Base-by-base conservation (phyloP, 35 echinoderm and acorn worm genomes). In the Apostichopus parvimensis region DNA sequence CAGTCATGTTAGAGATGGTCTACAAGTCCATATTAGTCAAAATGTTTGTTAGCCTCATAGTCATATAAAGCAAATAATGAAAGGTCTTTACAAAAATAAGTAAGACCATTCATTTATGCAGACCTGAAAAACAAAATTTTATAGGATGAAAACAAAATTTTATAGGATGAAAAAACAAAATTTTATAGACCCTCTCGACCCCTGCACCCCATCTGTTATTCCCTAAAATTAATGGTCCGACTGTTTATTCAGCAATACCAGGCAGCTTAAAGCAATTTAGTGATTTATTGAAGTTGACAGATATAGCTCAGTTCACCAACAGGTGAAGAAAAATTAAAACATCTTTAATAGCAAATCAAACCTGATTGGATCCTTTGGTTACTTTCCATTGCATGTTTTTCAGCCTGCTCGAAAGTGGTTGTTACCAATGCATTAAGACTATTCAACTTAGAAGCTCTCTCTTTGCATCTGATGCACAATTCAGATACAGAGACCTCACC, bases 391-490 rank as follows among this genome's bases (percentile, higher is more conserved):
- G 93, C 89, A 28, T 96, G 57, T 14, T 92, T 8, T 34, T 88
- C 20, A 25, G 93, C 95, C 45, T 73, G 54, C n/a, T 92, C 86
- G 68, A 83, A 91, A 5, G 90, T 94, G 76, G 73, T 60, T 21
- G 95, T 96, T 18, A 96, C 61, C 87, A 94, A 92, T 21, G 93
- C 90, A 94, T 96, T 96, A 9, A 96, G 86, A 57, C 55, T 53
- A 92, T 57, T 8, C 45, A 96, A 17, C 22, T 57, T 71, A 23
- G 54, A 45, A 68, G 90, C 92, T 86, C 95, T 75, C 23, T 87
- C 80, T 25, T 54, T 45, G 87, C 95, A 96, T 23, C 52, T 82
- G 11, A 14, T 57, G 52, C 86, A 94, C 12, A 96, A 54, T 11
- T 96, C 92, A 28, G 87, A 73, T 1, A 86, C 83, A 4, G 93